Base-by-base conservation (phyloP, 2,797 vertebrate species). In the Malurus leucopterus region DNA sequence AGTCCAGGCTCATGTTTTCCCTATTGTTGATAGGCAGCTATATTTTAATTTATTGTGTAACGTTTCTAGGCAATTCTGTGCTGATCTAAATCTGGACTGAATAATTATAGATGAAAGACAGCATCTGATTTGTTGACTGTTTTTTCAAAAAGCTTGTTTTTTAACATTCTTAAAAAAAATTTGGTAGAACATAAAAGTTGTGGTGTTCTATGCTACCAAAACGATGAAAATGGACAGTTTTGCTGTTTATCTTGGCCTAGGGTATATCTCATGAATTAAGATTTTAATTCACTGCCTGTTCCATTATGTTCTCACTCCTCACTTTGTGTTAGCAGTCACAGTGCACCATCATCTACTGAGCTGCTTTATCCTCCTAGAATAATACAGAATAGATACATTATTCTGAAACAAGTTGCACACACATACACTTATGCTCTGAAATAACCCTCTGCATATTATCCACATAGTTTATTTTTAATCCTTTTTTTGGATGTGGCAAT, bases 401-500 rank as follows among this genome's bases (percentile, higher is more conserved):
- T 69, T 72, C 61, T n/a, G 30, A 18, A 61, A 36, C 5, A 57
- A 38, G 23, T 34, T 12, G 5, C 11, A 63, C 18, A 9, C 4
- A 58, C 12, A 4, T 24, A 21, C 36, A 46, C 15, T 29, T 55
- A 46, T 23, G 16, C 10, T 61, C 12, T 75, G 44, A 30, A 77
- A 41, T 22, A 68, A 41, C 12, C 18, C 26, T 38, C 15, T 36
- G 26, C 5, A 4, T 61, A 30, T 70, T 59, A 54, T 67, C 61
- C 29, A 22, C 21, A 24, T 5, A 9, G 23, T 62, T 82, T 51
- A 51, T 82, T 73, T 63, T 64, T 30, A 79, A 79, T 55, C 89
- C 17, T 44, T 70, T 13, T 91, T 82, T 69, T 14, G 74, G 61
- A 90, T 92, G 47, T 59, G 71, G 78, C 82, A 11, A 94, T 96